These are phyloP conservation scores for Xylota sylvarum DNA, from an alignment of 2,888 invertebrate species.

Conservation along the genomic window DNA sequence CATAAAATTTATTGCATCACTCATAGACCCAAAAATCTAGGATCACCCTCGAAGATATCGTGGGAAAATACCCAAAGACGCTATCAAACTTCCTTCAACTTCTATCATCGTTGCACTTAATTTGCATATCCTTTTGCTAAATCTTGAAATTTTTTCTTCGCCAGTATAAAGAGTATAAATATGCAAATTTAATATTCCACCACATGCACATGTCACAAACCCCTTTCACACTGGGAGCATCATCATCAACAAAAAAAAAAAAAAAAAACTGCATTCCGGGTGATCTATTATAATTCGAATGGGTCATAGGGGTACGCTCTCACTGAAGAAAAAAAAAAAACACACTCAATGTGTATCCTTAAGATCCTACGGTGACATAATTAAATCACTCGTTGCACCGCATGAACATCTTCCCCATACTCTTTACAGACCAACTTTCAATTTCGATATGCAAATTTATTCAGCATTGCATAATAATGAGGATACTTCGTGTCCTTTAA, in stretches of 20 bases:
- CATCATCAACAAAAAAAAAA: slow-evolving; percentile 20
- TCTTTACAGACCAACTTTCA: slow-evolving; percentile 46
- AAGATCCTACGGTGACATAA: slow-evolving; percentile 68
- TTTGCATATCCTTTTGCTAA: slow-evolving; percentile 68
- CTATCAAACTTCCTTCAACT: slow-evolving; percentile 38
- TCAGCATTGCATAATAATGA: slow-evolving; percentile 44
- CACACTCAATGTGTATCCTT: slow-evolving; percentile 48
- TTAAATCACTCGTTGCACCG: slow-evolving; percentile 63
- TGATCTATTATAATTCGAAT: slow-evolving; percentile 61
- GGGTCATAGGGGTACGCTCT: slow-evolving; percentile 49
- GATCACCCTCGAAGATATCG: slow-evolving; percentile 42
- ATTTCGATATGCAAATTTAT: slow-evolving; percentile 73
- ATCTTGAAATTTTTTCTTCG: slow-evolving; percentile 42
- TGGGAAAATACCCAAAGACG: slow-evolving; percentile 47
- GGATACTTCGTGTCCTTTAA: slow-evolving; percentile 29
- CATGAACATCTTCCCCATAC: slow-evolving; percentile 59
- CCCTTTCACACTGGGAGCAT: slow-evolving; percentile 62
- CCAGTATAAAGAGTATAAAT: slow-evolving; percentile 32
- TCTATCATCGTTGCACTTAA: slow-evolving; percentile 43
- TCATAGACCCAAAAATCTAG: background rate
- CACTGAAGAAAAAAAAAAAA: slow-evolving; percentile 27
- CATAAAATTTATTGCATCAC: slow-evolving; percentile 61
- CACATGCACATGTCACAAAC: slow-evolving; percentile 28
- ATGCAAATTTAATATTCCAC: slow-evolving; percentile 61
- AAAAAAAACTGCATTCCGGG: slow-evolving; percentile 69